Evolutionary conservation across 2,113 vertebrate genomes (phyloP).

Genomic region (Suncus etruscus): DNA sequence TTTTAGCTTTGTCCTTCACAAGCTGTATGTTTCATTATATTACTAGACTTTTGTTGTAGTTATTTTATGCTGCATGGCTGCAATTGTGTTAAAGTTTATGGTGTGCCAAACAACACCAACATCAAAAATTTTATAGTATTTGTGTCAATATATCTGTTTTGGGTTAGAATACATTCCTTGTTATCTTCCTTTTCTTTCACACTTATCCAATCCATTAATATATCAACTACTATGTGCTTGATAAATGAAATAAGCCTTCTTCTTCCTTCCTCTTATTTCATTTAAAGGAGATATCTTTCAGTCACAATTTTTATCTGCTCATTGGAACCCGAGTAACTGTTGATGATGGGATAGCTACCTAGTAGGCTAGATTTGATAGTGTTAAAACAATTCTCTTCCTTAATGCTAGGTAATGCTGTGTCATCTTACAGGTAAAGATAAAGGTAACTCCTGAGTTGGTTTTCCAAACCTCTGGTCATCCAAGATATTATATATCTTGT

Average conservation of each 20-base stretch:
- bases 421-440: background rate
- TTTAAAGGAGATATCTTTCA: background rate
- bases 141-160: background rate
- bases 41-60: too few relatives aligned
- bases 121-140: background rate
- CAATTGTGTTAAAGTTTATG: too few relatives aligned
- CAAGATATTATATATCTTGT: background rate
- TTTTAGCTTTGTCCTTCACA: too few relatives aligned
- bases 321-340: background rate
- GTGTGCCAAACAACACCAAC: too few relatives aligned
- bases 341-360: background rate
- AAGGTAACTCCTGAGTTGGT: background rate
- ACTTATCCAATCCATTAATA: background rate
- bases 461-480: background rate
- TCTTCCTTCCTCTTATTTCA: background rate
- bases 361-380: background rate
- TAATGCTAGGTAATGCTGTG: background rate
- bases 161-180: background rate
- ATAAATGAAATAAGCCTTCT: background rate
- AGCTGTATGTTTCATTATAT: too few relatives aligned
- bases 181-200: background rate
- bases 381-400: background rate
- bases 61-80: too few relatives aligned
- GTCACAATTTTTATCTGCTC: background rate
- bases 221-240: background rate